A percentile compares a stretch with the other conserved stretches of the same genome.
Evolutionary conservation across 2,113 vertebrate species (phyloP).

Genomic region (Lagopus leucura): DNA sequence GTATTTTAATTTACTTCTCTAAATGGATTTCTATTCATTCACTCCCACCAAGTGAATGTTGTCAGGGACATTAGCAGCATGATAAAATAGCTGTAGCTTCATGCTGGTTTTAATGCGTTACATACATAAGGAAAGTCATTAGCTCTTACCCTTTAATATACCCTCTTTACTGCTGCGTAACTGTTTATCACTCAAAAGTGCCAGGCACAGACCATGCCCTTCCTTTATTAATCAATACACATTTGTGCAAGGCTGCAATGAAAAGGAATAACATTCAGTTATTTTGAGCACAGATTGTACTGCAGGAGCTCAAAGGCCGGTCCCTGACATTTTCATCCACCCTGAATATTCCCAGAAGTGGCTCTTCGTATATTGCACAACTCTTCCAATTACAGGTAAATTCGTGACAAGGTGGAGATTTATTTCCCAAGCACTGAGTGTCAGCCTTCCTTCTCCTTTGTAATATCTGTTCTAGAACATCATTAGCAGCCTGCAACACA

Average conservation of each 20-base stretch:
- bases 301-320: not conserved
- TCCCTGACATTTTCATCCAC: not conserved
- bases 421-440: not conserved
- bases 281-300: not conserved
- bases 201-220: not conserved
- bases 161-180: slow-evolving; percentile 38
- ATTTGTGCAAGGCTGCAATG: not conserved
- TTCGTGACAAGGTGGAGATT: not conserved
- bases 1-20: slow-evolving; percentile 71
- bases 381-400: slow-evolving; percentile 1
- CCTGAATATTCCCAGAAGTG: not conserved
- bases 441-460: not conserved
- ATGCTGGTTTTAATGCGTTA: slow-evolving; percentile 47
- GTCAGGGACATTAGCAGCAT: slow-evolving; percentile 66
- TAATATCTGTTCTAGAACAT: not conserved
- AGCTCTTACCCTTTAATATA: slow-evolving; percentile 57
- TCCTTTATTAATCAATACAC: slow-evolving; percentile 21
- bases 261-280: not conserved
- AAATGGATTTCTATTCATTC: slow-evolving; percentile 65
- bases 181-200: slow-evolving; percentile 55
- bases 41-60: slow-evolving; percentile 51
- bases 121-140: slow-evolving; percentile 58
- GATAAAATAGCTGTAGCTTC: slow-evolving; percentile 66
- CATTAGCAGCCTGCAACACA: not conserved
- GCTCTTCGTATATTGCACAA: not conserved